These are phyloP conservation scores for Elanus axillaris DNA, from an alignment of 2,113 vertebrate genomes.

Conservation along the genomic window DNA sequence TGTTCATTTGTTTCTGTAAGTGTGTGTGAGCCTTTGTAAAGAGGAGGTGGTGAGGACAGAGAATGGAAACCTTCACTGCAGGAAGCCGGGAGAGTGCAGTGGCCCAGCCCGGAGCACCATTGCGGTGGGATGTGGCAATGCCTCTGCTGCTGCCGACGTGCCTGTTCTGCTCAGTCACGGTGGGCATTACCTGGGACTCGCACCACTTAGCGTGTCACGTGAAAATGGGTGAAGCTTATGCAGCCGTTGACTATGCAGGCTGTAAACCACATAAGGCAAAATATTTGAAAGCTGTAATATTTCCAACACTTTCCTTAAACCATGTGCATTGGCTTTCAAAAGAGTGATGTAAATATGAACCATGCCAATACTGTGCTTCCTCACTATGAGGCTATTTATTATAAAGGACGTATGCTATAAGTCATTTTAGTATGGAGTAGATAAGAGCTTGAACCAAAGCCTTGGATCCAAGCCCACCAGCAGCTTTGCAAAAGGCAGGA, in stretches of 20 bases:
- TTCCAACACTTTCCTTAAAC: neutral
- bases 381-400: neutral
- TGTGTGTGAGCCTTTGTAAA: slow-evolving; percentile 22
- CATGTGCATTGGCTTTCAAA: neutral
- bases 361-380: neutral
- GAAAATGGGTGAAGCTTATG: neutral
- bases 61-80: neutral
- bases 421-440: neutral
- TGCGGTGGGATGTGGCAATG: neutral
- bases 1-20: neutral
- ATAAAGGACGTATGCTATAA: neutral
- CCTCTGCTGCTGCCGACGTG: neutral
- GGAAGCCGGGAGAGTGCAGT: neutral
- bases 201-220: neutral
- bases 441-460: slow-evolving; percentile 1
- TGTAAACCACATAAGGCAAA: neutral
- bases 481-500: slow-evolving; percentile 1
- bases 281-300: neutral
- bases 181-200: neutral
- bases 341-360: neutral
- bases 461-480: neutral
- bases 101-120: neutral
- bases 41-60: neutral
- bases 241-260: neutral
- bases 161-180: neutral